These are phyloP conservation scores for Hemistola chrysoprasaria DNA, from an alignment of 2,888 invertebrate genomes.

Conservation along the genomic window DNA sequence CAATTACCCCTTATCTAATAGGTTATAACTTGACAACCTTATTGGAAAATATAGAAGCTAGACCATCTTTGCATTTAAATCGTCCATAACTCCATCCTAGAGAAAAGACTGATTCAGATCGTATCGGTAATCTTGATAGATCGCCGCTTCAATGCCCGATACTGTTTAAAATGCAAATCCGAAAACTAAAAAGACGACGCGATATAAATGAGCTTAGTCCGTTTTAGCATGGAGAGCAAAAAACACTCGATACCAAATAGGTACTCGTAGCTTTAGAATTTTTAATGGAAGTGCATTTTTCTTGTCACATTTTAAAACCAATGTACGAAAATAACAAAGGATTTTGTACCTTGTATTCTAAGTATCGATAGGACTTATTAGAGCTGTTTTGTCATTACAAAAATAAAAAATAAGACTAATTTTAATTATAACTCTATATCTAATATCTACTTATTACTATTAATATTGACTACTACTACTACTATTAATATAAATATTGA, in stretches of 20 bases:
- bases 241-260: background rate
- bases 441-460: too few relatives aligned
- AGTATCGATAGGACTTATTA: too few relatives aligned
- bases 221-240: constrained; percentile 2
- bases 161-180: constrained; percentile 16
- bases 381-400: too few relatives aligned
- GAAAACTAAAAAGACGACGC: constrained; percentile 2
- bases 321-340: too few relatives aligned
- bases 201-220: constrained; percentile 9
- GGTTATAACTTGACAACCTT: constrained; percentile 37
- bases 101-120: constrained; percentile 27
- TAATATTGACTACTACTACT: too few relatives aligned
- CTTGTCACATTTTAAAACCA: too few relatives aligned
- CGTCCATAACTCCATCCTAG: constrained; percentile 41
- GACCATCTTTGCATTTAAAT: constrained; percentile 68
- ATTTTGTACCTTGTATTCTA: too few relatives aligned
- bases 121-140: constrained; percentile 33
- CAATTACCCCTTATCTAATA: background rate
- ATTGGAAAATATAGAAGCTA: constrained; percentile 54
- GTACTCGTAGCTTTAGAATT: too few relatives aligned
- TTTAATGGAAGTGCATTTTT: too few relatives aligned
- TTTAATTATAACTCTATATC: too few relatives aligned
- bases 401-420: too few relatives aligned
- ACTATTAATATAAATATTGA: too few relatives aligned
- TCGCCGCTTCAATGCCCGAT: constrained; percentile 13